Conservation (phyloP, 2,113 vertebrate genomes). For the Rhinopithecus roxellana region DNA sequence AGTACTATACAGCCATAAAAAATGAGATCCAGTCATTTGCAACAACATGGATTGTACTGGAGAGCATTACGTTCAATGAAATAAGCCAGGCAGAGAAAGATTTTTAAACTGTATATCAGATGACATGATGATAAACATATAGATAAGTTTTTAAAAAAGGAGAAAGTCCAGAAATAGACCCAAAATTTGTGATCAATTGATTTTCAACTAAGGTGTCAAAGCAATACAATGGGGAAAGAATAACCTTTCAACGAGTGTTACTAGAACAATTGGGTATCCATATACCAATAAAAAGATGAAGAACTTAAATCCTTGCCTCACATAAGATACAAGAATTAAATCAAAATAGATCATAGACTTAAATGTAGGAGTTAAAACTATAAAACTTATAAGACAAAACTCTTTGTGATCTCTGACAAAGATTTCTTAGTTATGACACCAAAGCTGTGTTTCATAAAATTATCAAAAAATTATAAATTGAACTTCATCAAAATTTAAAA, state of each 20-base stretch:
- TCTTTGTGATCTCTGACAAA: neutral
- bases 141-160: neutral
- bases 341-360: neutral
- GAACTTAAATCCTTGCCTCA: neutral
- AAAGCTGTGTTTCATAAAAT: neutral
- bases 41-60: too few species aligned
- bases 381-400: neutral
- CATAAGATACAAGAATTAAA: neutral
- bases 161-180: neutral
- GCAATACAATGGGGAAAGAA: neutral
- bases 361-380: neutral
- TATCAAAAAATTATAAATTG: neutral
- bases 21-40: too few species aligned
- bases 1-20: too few species aligned
- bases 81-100: neutral
- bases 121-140: neutral
- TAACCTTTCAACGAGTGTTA: neutral
- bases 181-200: neutral
- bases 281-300: neutral
- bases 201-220: neutral
- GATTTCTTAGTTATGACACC: neutral
- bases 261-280: neutral
- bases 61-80: too few species aligned
- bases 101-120: neutral
- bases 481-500: neutral